A percentile compares a stretch with the other conserved stretches of the same genome.
Evolutionary conservation across 2,797 vertebrate species (phyloP).

Genomic region (Falco cherrug): DNA sequence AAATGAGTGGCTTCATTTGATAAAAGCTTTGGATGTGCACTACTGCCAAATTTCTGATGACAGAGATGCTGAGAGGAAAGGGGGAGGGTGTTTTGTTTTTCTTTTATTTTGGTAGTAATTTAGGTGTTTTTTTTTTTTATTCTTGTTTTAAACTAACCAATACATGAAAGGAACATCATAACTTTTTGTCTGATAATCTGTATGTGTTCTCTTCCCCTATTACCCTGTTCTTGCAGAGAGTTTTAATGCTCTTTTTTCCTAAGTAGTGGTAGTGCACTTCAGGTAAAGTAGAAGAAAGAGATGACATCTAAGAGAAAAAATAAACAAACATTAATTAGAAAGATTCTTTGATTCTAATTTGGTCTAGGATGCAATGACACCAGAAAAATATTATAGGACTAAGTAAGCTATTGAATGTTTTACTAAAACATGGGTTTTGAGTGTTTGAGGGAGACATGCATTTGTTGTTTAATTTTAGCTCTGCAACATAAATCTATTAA

Average conservation of each 20-base stretch:
- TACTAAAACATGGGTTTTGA: not conserved
- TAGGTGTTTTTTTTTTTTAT: slow-evolving; percentile 19
- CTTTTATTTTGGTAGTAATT: slow-evolving; percentile 21
- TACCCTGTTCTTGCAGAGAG: slow-evolving; percentile 69
- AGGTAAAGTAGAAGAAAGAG: slow-evolving; percentile 83
- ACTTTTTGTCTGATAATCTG: slow-evolving; percentile 64
- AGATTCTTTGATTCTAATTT: not conserved
- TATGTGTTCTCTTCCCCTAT: slow-evolving; percentile 65
- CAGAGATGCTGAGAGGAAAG: slow-evolving; percentile 64
- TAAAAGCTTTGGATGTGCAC: slow-evolving; percentile 79
- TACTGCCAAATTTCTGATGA: slow-evolving; percentile 71
- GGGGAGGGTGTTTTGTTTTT: not conserved
- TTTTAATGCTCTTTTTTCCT: slow-evolving; percentile 63
- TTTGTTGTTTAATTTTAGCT: not conserved
- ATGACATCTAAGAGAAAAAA: slow-evolving; percentile 74
- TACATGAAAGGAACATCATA: slow-evolving; percentile 67
- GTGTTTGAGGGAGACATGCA: not conserved
- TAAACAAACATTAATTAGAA: slow-evolving; percentile 6
- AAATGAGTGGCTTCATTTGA: slow-evolving; percentile 74
- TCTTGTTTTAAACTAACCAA: slow-evolving; percentile 69
- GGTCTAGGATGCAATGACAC: not conserved
- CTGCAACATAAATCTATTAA: not conserved
- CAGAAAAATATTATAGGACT: not conserved
- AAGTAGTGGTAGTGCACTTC: slow-evolving; percentile 79
- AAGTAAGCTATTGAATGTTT: not conserved